Percentiles rank a stretch among this genome's conserved stretches.
Conservation (phyloP, 2,797 vertebrate species). For the Mormyrops boulengeri region DNA sequence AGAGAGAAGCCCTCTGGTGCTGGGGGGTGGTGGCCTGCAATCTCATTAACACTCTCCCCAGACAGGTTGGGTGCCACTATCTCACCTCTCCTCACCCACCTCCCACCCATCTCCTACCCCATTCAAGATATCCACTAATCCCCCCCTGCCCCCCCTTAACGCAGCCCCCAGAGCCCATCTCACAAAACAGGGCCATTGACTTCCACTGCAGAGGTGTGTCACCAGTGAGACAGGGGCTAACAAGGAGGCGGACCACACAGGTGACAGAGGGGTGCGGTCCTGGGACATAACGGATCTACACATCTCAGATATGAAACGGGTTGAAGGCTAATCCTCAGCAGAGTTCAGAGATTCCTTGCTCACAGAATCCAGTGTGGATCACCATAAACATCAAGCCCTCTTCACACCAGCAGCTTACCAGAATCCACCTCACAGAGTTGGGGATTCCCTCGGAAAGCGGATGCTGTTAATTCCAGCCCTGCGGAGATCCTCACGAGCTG, state of each 20-base stretch:
- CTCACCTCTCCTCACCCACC: background rate
- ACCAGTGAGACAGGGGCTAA: background rate
- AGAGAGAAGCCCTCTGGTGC: constrained; percentile 1
- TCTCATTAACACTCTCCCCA: background rate
- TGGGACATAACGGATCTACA: background rate
- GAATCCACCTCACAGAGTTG: background rate
- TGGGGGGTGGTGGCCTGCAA: background rate
- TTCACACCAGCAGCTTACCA: background rate
- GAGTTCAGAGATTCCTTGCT: background rate
- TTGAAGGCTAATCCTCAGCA: background rate
- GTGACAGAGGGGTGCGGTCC: background rate
- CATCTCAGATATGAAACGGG: background rate
- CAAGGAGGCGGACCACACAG: background rate
- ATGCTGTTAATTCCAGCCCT: background rate
- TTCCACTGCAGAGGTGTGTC: background rate
- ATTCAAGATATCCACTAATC: background rate
- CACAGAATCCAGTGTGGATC: background rate
- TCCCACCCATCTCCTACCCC: background rate
- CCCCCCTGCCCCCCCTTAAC: background rate
- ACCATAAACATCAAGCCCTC: background rate
- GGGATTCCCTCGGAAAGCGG: background rate
- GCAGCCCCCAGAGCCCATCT: background rate
- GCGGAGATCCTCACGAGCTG: background rate
- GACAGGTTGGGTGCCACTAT: background rate
- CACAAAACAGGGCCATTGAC: background rate